Evolutionary conservation across 2,113 vertebrate species (phyloP), one percentile per base, ranked within the genome.

Genomic region (Vidua chalybeata): DNA sequence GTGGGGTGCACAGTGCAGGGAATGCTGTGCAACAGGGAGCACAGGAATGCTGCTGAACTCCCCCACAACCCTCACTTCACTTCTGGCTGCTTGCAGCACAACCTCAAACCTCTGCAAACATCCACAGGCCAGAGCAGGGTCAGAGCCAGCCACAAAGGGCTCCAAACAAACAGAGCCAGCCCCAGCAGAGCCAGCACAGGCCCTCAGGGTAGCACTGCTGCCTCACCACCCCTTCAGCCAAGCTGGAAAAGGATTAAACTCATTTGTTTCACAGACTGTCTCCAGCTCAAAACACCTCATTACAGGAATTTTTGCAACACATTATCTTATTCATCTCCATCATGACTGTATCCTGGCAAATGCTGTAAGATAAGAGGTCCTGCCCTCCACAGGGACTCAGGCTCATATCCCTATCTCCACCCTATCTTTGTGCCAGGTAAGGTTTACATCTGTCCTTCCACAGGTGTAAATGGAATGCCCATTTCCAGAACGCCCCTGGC

Each of bases 151-250:
- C 78, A 69, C 81, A 67, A 48, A 91, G 39, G 52, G 52, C 56
- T 91, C 74, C 90, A 82, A 77, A 62, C 55, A 91, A 73, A 89
- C 61, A 86, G 4, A 93, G 88, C 20, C 75, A 92, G 90, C 51
- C 43, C 27, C 77, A 83, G 74, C 64, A 69, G 48, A 84, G 92
- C 45, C n/a, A 87, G 48, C 8, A 0, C 75, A 39, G 19, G 63
- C 55, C 88, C 72, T 88, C 37, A 35, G 85, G 88, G 62, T 2
- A 87, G 67, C 67, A 10, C 78, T 74, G 79, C 75, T 74, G 67
- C 79, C 79, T 66, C 55, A 21, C 22, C 68, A 74, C 68, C 71
- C 84, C 91, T 96, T 71, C 48, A 30, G 91, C 84, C 84, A 87
- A 87, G 24, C 84, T 93, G 35, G 30, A 51, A 91, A 84, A 63